These are phyloP conservation scores for Trachelipus rathkii DNA, from an alignment of 1,140 invertebrate species.

Conservation along the genomic window DNA sequence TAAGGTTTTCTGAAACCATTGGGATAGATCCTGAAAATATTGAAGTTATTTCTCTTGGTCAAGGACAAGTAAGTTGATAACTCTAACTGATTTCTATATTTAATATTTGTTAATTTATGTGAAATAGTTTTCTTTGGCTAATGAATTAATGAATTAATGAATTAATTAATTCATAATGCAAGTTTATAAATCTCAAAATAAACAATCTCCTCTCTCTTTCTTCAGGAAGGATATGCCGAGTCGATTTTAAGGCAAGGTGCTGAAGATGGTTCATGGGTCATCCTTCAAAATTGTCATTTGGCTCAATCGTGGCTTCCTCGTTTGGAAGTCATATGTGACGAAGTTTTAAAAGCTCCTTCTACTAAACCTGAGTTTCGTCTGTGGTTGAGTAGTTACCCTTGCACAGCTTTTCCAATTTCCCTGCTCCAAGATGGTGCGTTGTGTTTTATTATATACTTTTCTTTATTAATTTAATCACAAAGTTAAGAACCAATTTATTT, in stretches of 20 bases:
- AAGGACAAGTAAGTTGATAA: slow-evolving; percentile 12
- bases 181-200: background rate
- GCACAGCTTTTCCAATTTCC: slow-evolving; percentile 79
- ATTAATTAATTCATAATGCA: background rate
- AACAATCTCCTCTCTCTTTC: background rate
- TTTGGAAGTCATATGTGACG: slow-evolving; percentile 80
- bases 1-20: slow-evolving; percentile 16
- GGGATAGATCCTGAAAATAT: background rate
- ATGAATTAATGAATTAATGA: too few relatives aligned
- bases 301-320: slow-evolving; percentile 89
- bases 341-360: slow-evolving; percentile 64
- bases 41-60: slow-evolving; percentile 12
- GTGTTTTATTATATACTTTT: too few relatives aligned
- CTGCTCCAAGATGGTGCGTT: slow-evolving; percentile 71
- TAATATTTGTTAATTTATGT: too few relatives aligned
- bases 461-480: too few relatives aligned
- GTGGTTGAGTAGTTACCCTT: slow-evolving; percentile 91
- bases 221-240: slow-evolving; percentile 71
- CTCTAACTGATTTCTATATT: too few relatives aligned
- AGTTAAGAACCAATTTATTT: too few relatives aligned
- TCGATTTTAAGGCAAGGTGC: slow-evolving; percentile 80
- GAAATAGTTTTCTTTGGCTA: too few relatives aligned
- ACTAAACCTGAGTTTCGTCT: slow-evolving; percentile 84
- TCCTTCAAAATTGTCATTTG: slow-evolving; percentile 95
- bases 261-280: slow-evolving; percentile 80